Conservation (phyloP, 2,888 invertebrate species). For the Eutolmus rufibarbis region DNA sequence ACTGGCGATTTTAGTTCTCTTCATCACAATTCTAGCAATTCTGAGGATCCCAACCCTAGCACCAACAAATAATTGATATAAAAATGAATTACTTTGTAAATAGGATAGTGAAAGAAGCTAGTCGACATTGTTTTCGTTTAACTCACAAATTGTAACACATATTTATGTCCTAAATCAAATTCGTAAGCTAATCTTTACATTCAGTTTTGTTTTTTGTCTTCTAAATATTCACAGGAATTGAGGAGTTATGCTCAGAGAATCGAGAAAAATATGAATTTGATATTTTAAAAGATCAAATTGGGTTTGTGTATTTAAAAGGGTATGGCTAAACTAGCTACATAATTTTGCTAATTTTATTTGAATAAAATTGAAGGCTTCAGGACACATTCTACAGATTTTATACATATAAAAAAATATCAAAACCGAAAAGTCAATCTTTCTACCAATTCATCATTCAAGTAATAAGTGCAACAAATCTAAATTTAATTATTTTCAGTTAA, state of each 20-base stretch:
- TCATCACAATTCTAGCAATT: conserved; percentile 38
- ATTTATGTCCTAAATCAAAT: conserved; percentile 10
- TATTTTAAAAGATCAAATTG: not conserved
- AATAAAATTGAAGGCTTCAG: not conserved
- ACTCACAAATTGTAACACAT: conserved; percentile 24
- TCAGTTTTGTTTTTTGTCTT: not conserved
- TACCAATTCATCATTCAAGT: too few relatives aligned
- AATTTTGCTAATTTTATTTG: not conserved
- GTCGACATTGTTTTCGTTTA: conserved; percentile 10
- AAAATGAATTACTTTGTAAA: not conserved
- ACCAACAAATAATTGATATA: not conserved
- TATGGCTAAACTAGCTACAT: too few relatives aligned
- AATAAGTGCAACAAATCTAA: not conserved
- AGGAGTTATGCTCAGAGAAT: not conserved
- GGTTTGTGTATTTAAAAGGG: not conserved
- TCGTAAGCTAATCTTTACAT: not conserved
- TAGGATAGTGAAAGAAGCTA: conserved; percentile 18
- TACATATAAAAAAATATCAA: not conserved
- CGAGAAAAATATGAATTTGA: not conserved
- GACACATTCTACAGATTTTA: not conserved
- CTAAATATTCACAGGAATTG: not conserved
- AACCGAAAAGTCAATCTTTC: not conserved
- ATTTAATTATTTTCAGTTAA: not conserved
- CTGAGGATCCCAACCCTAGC: not conserved
- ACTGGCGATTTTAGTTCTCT: conserved; percentile 67